These are phyloP conservation scores for Calyptomena viridis DNA, from an alignment of 2,113 vertebrate genomes.

Conservation along the genomic window DNA sequence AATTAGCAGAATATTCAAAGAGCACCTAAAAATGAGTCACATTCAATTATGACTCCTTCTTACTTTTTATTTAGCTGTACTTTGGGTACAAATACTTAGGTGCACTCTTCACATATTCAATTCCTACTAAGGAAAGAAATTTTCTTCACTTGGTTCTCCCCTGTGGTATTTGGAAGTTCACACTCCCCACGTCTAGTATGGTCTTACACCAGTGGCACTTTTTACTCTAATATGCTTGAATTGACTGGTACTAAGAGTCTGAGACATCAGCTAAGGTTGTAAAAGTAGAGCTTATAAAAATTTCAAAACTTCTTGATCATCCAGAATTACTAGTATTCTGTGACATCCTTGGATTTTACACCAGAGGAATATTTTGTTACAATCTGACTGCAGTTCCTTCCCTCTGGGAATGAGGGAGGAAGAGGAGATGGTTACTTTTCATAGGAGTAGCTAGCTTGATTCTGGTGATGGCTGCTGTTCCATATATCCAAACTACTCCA, in stretches of 20 bases:
- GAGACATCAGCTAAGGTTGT: neutral
- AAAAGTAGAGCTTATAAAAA: neutral
- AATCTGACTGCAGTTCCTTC: neutral
- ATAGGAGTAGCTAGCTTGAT: neutral
- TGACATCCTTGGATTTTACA: neutral
- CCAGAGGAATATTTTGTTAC: neutral
- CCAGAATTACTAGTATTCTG: neutral
- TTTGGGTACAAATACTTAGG: neutral
- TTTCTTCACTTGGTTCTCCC: neutral
- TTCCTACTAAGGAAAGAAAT: neutral
- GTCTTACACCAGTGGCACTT: neutral
- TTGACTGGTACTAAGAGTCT: neutral
- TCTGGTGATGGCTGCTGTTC: neutral
- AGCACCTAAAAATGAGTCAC: neutral
- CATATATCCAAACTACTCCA: neutral
- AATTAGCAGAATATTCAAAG: neutral
- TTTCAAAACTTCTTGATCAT: neutral
- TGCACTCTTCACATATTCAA: neutral
- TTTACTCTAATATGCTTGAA: neutral
- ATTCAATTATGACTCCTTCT: neutral
- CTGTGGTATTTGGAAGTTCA: neutral
- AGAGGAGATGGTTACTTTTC: neutral
- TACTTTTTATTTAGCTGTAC: neutral
- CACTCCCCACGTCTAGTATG: fast-evolving
- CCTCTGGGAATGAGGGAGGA: neutral